These are phyloP conservation scores for Clamator glandarius DNA, from an alignment of 2,797 vertebrate species.

Conservation along the genomic window DNA sequence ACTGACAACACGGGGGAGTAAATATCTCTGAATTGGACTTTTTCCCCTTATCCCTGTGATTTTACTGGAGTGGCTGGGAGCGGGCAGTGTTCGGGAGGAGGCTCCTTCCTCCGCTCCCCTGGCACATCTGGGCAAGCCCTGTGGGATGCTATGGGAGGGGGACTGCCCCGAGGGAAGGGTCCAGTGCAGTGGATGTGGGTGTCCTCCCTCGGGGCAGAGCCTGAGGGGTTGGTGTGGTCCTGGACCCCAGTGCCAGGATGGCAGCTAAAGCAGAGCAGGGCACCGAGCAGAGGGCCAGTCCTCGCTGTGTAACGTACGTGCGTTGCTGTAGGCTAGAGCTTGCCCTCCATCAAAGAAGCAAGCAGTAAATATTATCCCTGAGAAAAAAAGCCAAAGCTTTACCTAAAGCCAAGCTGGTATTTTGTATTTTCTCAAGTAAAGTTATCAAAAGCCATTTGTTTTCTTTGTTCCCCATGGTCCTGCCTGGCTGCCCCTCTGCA, in stretches of 20 bases:
- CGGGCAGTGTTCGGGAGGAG: accelerated
- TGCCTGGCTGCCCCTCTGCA: not conserved
- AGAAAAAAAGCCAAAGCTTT: not conserved
- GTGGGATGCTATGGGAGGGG: not conserved
- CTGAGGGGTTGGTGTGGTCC: no score
- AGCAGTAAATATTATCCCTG: accelerated
- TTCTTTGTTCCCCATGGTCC: accelerated
- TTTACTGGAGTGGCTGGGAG: not conserved
- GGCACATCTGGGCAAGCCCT: accelerated
- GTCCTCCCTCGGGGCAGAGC: no score
- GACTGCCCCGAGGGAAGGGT: not conserved
- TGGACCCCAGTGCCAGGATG: no score
- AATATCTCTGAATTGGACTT: not conserved
- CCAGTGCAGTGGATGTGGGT: no score
- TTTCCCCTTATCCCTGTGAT: not conserved
- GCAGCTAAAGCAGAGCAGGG: no score
- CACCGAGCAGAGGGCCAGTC: no score
- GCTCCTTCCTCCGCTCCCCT: not conserved
- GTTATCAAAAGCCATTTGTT: accelerated
- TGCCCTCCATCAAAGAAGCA: accelerated
- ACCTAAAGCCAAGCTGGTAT: not conserved
- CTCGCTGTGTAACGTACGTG: not conserved
- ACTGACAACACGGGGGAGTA: not conserved
- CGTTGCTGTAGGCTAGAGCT: accelerated
- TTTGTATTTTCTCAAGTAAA: accelerated